A percentile compares a stretch with the other conserved stretches of the same genome.
These are phyloP conservation scores for Diabrotica undecimpunctata DNA, from an alignment of 1,140 invertebrate species.

Conservation along the genomic window DNA sequence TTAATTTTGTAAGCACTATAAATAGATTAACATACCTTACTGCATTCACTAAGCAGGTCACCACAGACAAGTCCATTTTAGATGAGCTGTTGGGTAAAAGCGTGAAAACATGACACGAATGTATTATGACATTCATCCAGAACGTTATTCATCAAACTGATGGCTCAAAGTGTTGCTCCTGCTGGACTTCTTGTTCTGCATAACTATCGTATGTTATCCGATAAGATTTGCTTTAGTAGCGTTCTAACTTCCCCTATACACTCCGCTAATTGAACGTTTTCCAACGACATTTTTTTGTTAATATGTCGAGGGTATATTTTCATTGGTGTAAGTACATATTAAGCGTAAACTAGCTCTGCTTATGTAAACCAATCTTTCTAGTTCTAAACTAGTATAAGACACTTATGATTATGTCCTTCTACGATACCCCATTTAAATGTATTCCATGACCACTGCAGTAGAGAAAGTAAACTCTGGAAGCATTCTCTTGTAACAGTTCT, in stretches of 20 bases:
- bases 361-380: constrained; percentile 85
- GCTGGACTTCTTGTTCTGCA: constrained; percentile 38
- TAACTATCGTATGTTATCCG: constrained; percentile 59
- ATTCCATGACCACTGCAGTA: constrained; percentile 80
- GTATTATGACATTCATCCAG: constrained; percentile 87
- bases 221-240: constrained; percentile 78
- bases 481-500: constrained; percentile 75
- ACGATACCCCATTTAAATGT: constrained; percentile 66
- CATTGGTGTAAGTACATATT: constrained; percentile 79
- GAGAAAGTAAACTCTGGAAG: constrained; percentile 76
- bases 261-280: constrained; percentile 75
- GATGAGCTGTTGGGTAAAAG: constrained; percentile 90
- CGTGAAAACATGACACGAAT: constrained; percentile 89
- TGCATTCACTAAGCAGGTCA: constrained; percentile 75
- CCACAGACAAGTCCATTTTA: constrained; percentile 93
- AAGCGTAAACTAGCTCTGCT: constrained; percentile 77
- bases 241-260: constrained; percentile 82
- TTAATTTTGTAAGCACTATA: too few species aligned
- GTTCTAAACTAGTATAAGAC: constrained; percentile 58
- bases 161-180: constrained; percentile 25
- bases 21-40: constrained; percentile 58
- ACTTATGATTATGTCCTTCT: constrained; percentile 47
- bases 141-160: constrained; percentile 63
- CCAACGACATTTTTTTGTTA: constrained; percentile 60
- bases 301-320: constrained; percentile 78